A percentile compares a stretch with the other conserved stretches of the same genome.
phyloP scores from a whole-genome alignment of 2,888 invertebrate genomes.

The Lasiommata megera region DNA sequence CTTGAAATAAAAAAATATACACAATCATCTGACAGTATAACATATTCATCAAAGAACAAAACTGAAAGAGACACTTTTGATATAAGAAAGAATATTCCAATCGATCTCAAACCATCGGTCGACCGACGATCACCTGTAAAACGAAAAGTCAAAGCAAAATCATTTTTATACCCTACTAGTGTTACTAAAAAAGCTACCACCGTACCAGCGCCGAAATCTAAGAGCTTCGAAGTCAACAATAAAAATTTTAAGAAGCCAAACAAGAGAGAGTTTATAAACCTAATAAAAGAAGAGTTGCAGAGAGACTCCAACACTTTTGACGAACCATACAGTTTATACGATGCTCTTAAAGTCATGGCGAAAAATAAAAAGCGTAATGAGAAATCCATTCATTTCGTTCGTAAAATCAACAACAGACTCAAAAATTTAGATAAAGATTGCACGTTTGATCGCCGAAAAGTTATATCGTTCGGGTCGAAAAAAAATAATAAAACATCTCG shows the following conservation, averaged over 20 bases:
- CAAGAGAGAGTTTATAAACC: slow-evolving; percentile 45
- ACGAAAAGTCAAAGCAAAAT: slow-evolving; percentile 29
- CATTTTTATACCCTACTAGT: slow-evolving; percentile 28
- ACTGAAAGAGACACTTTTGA: slow-evolving; percentile 11
- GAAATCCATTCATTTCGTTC: slow-evolving; percentile 22
- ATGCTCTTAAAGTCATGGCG: slow-evolving; percentile 56
- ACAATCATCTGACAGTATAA: background rate
- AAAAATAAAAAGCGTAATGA: slow-evolving; percentile 43
- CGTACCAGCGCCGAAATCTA: slow-evolving; percentile 22
- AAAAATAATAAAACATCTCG: slow-evolving; percentile 29
- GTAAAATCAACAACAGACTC: slow-evolving; percentile 8
- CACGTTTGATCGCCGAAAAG: slow-evolving; percentile 40
- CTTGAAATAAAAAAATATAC: slow-evolving; percentile 27
- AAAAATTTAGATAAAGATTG: slow-evolving; percentile 35
- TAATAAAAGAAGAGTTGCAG: slow-evolving; percentile 50
- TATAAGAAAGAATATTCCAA: slow-evolving; percentile 6
- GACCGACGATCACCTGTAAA: background rate
- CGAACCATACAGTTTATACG: slow-evolving; percentile 52
- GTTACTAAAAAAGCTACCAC: slow-evolving; percentile 23
- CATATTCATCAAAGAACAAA: background rate
- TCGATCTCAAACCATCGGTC: slow-evolving; percentile 4
- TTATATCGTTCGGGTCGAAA: slow-evolving; percentile 39
- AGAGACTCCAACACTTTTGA: slow-evolving; percentile 38
- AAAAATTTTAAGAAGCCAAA: slow-evolving; percentile 34
- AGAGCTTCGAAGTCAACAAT: slow-evolving; percentile 26